Evolutionary conservation across 2,113 vertebrate species (phyloP).

Genomic region (Melospiza georgiana): DNA sequence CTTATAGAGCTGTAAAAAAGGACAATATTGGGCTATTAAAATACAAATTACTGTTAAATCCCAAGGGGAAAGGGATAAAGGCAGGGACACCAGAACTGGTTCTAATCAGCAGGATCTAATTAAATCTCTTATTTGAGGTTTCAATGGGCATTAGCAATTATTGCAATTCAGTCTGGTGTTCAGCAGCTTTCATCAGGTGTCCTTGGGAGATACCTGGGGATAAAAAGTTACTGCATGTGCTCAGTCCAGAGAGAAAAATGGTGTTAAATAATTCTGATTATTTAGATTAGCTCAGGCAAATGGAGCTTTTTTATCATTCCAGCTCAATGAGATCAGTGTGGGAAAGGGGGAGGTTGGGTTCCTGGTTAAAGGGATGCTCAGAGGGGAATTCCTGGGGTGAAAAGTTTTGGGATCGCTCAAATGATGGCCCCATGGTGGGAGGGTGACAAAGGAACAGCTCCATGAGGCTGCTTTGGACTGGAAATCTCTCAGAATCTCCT

Average conservation of each 20-base stretch:
- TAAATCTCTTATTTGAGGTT: not conserved
- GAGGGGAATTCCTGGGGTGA: not conserved
- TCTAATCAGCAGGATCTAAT: not conserved
- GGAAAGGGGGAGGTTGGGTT: not conserved
- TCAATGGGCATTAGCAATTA: not conserved
- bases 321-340: not conserved
- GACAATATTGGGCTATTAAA: not conserved
- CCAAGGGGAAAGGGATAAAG: not conserved
- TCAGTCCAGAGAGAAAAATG: not conserved
- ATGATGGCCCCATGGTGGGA: not conserved
- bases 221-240: not conserved
- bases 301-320: not conserved
- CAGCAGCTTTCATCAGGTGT: not conserved
- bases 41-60: not conserved
- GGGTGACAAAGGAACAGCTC: not conserved
- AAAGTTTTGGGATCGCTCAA: not conserved
- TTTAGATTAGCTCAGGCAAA: slow-evolving; percentile 27
- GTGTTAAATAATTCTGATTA: slow-evolving; percentile 25
- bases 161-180: not conserved
- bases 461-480: not conserved
- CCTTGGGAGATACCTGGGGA: not conserved
- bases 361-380: not conserved
- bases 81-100: not conserved
- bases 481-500: not conserved
- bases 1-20: not conserved